Conservation (phyloP, 2,113 vertebrate species). For the Ceuthmochares aereus region DNA sequence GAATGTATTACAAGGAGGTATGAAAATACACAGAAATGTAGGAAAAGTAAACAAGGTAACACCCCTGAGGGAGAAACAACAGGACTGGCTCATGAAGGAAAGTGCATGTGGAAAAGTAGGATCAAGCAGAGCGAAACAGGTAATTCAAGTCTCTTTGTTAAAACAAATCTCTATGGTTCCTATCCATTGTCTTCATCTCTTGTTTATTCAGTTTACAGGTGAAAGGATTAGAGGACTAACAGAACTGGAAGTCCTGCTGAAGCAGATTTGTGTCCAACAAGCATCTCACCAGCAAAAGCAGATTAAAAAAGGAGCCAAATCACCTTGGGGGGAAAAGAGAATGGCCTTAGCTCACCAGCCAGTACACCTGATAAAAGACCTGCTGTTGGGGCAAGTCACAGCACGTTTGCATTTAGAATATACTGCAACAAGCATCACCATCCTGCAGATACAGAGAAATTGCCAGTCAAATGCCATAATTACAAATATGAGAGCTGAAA, state of each 20-base stretch:
- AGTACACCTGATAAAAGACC: neutral
- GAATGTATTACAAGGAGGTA: neutral
- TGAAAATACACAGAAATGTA: neutral
- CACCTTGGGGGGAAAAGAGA: neutral
- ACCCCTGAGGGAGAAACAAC: neutral
- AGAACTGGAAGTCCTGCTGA: neutral
- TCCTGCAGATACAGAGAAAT: neutral
- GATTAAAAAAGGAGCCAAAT: neutral
- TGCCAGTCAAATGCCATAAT: neutral
- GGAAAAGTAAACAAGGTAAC: neutral
- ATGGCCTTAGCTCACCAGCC: accelerated
- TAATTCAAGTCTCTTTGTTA: neutral
- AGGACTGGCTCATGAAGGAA: neutral
- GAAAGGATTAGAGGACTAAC: neutral
- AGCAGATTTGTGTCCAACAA: neutral
- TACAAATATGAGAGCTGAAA: neutral
- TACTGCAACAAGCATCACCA: neutral
- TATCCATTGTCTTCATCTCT: neutral
- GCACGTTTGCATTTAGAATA: neutral
- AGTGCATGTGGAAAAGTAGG: neutral
- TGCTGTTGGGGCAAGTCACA: neutral
- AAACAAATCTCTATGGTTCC: neutral
- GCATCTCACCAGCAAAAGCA: neutral
- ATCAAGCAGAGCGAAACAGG: neutral
- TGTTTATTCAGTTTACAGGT: neutral